Base-by-base conservation (phyloP, 2,797 vertebrate species). In the Esox lucius region DNA sequence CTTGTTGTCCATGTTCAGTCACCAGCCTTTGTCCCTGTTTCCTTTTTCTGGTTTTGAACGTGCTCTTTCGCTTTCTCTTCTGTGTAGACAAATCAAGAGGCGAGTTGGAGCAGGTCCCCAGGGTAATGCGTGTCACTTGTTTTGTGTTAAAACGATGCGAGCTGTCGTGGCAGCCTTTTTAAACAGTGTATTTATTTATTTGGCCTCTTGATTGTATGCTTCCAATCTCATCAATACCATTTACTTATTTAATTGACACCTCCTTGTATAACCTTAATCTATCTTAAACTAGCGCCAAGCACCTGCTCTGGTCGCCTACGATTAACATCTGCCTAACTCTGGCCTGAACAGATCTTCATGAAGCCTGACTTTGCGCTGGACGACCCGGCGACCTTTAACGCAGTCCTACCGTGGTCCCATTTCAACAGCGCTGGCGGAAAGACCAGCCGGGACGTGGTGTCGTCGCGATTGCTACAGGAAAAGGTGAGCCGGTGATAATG, bases 91-190 rank as follows among this genome's bases (percentile, higher is more conserved):
- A 98, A 94, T 97, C 96, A 87, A 95, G 95, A 93, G 95, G 94
- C 71, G 98, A 98, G 91, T 92, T 99, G 91, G 97, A 99, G 64
- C 97, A 98, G 94, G 97, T 99, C 88, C 97, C 98, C 78, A 98
- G 98, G 97, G 98, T 99, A 94, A 86, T 42, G 31, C 12, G 17
- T 19, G 12, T 33, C 17, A n/a, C 7, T 65, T 22, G 46, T 26
- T n/a, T 53, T 33, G 28, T 33, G 28, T 11, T 17, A 15, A 31
- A 16, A 6, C 26, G 3, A 12, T 64, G 24, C 15, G 26, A 31
- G 26, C 31, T 66, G 28, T 35, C 16, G 56, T 15, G 64, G 33
- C 5, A 7, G 64, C 24, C 68, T 46, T 49, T 15, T 46, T 22
- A 13, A 16, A 16, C 22, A 2, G 0, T 24, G 42, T 13, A 31